Conservation (phyloP, 2,113 vertebrate species). For the Mionectes macconnelli region DNA sequence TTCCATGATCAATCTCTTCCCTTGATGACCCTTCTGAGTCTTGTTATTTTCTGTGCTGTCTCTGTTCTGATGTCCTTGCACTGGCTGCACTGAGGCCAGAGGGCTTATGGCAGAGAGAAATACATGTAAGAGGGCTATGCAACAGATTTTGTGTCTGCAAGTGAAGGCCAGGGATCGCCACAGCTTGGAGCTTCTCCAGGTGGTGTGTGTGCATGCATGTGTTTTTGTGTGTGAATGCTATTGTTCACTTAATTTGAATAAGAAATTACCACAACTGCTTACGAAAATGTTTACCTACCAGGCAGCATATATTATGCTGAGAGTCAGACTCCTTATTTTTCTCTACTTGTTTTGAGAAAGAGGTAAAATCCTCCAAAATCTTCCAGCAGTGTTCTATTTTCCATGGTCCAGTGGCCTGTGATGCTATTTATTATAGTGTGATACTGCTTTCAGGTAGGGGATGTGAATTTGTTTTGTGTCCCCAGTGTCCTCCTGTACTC, state of each 20-base stretch:
- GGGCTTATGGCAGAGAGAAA: neutral
- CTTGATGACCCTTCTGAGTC: neutral
- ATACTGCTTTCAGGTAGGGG: neutral
- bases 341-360: neutral
- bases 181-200: neutral
- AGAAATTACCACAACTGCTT: neutral
- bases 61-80: neutral
- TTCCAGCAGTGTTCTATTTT: neutral
- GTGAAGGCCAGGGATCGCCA: neutral
- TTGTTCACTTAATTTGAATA: neutral
- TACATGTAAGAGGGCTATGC: neutral
- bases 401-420: neutral
- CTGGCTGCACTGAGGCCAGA: neutral
- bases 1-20: neutral
- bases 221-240: neutral
- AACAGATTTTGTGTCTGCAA: neutral
- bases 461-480: neutral
- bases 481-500: neutral
- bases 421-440: neutral
- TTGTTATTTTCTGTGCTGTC: neutral
- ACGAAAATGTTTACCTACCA: neutral
- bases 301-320: neutral
- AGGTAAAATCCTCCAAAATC: neutral
- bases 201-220: too few relatives aligned
- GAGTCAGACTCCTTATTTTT: neutral